These are phyloP conservation scores for Urechis unicinctus DNA, from an alignment of 2,888 invertebrate species.

Conservation along the genomic window DNA sequence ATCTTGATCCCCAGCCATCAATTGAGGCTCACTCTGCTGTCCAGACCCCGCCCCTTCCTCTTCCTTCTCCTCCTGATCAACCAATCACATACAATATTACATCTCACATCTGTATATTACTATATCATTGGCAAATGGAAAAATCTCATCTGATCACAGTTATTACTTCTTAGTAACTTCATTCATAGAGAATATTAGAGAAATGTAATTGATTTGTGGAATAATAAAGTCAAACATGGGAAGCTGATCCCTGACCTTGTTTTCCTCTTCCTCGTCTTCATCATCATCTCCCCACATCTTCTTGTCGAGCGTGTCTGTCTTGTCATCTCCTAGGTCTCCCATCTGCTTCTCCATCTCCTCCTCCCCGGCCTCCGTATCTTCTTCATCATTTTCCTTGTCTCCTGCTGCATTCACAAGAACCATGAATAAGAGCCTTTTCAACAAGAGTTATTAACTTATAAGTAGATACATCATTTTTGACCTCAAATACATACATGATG, in stretches of 20 bases:
- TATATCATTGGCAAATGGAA: no score
- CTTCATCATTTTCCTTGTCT: slow-evolving; percentile 50
- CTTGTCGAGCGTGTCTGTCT: slow-evolving; percentile 47
- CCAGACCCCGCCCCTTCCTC: slow-evolving; percentile 48
- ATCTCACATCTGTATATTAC: no score
- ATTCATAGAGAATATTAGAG: no score
- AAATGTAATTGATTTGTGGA: no score
- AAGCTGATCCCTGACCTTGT: no score
- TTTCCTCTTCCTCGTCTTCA: slow-evolving; percentile 69
- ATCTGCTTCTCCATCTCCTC: slow-evolving; percentile 82
- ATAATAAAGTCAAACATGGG: no score
- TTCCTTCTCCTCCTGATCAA: not conserved
- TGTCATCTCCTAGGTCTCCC: slow-evolving; percentile 77
- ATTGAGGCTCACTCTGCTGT: slow-evolving; percentile 57
- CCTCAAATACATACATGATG: no score
- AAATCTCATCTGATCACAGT: no score
- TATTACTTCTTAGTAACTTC: no score
- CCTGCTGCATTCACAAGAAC: slow-evolving; percentile 10
- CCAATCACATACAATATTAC: no score
- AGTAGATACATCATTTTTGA: no score
- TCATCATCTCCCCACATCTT: slow-evolving; percentile 61
- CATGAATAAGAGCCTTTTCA: not conserved
- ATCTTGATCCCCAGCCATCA: slow-evolving; percentile 68
- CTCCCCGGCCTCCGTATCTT: slow-evolving; percentile 55
- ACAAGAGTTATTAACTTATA: not conserved